Evolutionary conservation across 1,140 invertebrate species (phyloP), one percentile per base, ranked within the genome.

Genomic region (Mercenaria mercenaria): DNA sequence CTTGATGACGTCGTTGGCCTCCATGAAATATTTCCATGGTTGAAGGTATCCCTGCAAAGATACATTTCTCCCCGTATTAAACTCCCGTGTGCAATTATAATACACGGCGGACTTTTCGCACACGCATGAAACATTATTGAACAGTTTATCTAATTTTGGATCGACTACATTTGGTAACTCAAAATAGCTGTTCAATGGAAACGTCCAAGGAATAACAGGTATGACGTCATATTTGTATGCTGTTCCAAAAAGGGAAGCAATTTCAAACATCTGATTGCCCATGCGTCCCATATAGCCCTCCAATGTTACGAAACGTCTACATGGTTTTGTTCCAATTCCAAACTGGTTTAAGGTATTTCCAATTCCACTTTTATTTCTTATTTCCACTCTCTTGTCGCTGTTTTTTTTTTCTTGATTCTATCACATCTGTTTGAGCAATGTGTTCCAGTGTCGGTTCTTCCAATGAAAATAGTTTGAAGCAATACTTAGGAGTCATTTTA

Each of bases 1-100:
- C n/a, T 39, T 23, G 11, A 91, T 41, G 4, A 47, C 23, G 29
- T 26, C 15, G 20, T 47, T 18, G 23, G 23, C 41, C 10, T 74
- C 32, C 4, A 50, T 18, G 20, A 72, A 90, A 43, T 64, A 77
- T 50, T 39, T 76, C 80, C 72, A 81, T 26, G 50, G 47, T 34
- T 85, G 61, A 18, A 72, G 61, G 50, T 85, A 85, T 3, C 84
- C 79, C 0, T 13, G 15, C 0, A 92, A 1, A 20, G 15, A 20
- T 56, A 56, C 20, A 56, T 56, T 56, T 8, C 3, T 20, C 2
- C 52, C 52, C 20, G 20, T 20, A 11, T 56, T 56, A 13, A 56
- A 56, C 52, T 56, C 52, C n/a, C n/a, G 15, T 56, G 52, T 20
- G n/a, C 52, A 56, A 56, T 56, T 56, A 23, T 56, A 56, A 23